These are phyloP conservation scores for Ornithoptera alexandrae DNA, from an alignment of 2,888 invertebrate species.

Conservation along the genomic window DNA sequence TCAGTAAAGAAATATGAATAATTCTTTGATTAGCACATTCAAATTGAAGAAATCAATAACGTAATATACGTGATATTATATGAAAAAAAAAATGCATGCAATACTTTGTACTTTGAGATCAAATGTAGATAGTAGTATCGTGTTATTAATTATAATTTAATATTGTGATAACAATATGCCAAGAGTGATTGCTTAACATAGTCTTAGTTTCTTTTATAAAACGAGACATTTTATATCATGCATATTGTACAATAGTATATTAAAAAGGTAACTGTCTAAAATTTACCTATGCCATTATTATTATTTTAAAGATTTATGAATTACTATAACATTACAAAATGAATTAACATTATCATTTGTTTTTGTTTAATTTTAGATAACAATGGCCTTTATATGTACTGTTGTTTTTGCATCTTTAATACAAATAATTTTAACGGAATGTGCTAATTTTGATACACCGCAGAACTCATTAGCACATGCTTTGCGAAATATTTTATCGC, in stretches of 20 bases:
- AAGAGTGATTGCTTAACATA: conserved; percentile 16
- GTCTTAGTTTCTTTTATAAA: conserved; percentile 27
- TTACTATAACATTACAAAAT: no score
- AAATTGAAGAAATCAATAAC: neutral
- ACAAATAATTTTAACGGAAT: conserved; percentile 18
- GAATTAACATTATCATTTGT: neutral
- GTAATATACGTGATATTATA: neutral
- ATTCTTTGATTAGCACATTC: neutral
- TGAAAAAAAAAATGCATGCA: conserved; percentile 6
- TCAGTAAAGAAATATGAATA: neutral
- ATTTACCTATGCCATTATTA: neutral
- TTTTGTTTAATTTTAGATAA: conserved; percentile 23
- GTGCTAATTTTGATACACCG: conserved; percentile 29
- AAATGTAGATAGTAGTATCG: conserved; percentile 14
- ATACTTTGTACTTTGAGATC: conserved; percentile 8
- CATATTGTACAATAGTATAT: conserved; percentile 9
- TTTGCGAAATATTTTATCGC: conserved; percentile 45
- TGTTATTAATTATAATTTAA: conserved; percentile 12
- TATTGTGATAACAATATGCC: conserved; percentile 15
- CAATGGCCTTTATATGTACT: conserved; percentile 14
- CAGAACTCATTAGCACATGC: conserved; percentile 33
- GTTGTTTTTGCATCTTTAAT: conserved; percentile 2
- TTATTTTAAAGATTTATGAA: neutral
- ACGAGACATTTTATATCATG: conserved; percentile 9
- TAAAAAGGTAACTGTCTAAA: conserved; percentile 15